phyloP scores from a whole-genome alignment of 2,113 vertebrate genomes.

The Brienomyrus brachyistius region DNA sequence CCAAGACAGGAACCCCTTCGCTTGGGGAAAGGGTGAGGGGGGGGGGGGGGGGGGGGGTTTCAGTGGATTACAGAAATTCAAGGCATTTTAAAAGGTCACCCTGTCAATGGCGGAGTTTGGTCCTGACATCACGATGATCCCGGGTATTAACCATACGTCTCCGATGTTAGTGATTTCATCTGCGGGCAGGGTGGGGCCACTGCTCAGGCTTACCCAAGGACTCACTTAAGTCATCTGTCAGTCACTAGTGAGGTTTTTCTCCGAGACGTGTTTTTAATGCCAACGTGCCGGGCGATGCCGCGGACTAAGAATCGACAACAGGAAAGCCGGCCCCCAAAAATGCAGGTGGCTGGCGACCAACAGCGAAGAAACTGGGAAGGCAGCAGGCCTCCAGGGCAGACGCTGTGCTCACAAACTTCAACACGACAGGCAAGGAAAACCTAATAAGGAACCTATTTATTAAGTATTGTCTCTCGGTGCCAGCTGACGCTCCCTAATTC shows the following conservation, averaged over 20 bases:
- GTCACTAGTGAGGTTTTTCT: not conserved
- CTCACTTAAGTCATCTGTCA: not conserved
- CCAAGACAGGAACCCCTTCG: not conserved
- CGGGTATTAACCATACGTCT: not conserved
- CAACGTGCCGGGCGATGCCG: not conserved
- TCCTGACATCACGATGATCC: not conserved
- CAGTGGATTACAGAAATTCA: constrained; percentile 11
- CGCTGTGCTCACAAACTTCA: not conserved
- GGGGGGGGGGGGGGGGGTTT: not conserved
- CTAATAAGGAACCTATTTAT: not conserved
- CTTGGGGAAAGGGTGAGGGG: not conserved
- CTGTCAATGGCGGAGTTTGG: not conserved
- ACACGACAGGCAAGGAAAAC: not conserved
- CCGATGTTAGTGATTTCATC: not conserved
- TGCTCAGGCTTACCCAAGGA: not conserved
- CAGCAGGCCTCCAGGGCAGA: not conserved
- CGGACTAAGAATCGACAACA: not conserved
- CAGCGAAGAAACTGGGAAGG: not conserved
- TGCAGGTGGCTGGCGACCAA: not conserved
- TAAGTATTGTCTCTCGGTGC: not conserved
- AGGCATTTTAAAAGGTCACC: constrained; percentile 17
- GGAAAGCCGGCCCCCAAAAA: not conserved
- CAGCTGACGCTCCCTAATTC: not conserved
- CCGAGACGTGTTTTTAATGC: not conserved
- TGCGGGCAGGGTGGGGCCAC: not conserved